phyloP scores from a whole-genome alignment of 1,140 invertebrate species.

The Cotesia glomerata region DNA sequence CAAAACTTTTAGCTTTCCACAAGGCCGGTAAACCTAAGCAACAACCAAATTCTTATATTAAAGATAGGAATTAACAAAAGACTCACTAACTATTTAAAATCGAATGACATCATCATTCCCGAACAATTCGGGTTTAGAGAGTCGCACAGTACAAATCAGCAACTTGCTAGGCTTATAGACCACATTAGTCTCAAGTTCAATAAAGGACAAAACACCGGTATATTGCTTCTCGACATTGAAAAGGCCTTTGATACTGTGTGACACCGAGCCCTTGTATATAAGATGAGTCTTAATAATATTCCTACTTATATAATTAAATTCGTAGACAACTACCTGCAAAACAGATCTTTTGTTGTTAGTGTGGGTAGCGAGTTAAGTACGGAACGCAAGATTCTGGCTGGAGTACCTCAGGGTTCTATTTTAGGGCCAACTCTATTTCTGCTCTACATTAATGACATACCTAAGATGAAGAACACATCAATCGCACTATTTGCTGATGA shows the following conservation, averaged over 20 bases:
- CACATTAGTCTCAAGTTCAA: slow-evolving; percentile 37
- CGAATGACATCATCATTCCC: slow-evolving; percentile 21
- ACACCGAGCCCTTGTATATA: slow-evolving; percentile 37
- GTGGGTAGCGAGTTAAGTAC: slow-evolving; percentile 26
- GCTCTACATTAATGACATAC: slow-evolving; percentile 40
- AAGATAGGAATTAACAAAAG: slow-evolving; percentile 45
- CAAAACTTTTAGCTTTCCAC: slow-evolving; percentile 32
- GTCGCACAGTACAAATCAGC: slow-evolving; percentile 40
- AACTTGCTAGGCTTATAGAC: slow-evolving; percentile 41
- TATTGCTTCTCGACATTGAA: slow-evolving; percentile 46
- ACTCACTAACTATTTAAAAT: slow-evolving; percentile 26
- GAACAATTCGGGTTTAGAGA: slow-evolving; percentile 49
- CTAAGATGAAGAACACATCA: slow-evolving; percentile 28
- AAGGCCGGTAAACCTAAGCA: slow-evolving; percentile 48
- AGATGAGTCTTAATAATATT: slow-evolving; percentile 26
- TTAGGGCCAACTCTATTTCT: slow-evolving; percentile 40
- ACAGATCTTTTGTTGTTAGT: slow-evolving; percentile 34
- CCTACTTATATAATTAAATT: slow-evolving; percentile 33
- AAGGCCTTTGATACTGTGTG: slow-evolving; percentile 48
- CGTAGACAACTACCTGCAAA: slow-evolving; percentile 31
- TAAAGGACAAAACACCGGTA: slow-evolving; percentile 27
- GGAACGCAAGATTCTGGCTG: slow-evolving; percentile 29
- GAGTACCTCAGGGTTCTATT: slow-evolving; percentile 45
- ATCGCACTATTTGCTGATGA: slow-evolving; percentile 43
- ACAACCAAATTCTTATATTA: slow-evolving; percentile 36